Percentiles rank a stretch among this genome's conserved stretches.
Evolutionary conservation across 2,797 vertebrate species (phyloP).

Genomic region (Brotula barbata): DNA sequence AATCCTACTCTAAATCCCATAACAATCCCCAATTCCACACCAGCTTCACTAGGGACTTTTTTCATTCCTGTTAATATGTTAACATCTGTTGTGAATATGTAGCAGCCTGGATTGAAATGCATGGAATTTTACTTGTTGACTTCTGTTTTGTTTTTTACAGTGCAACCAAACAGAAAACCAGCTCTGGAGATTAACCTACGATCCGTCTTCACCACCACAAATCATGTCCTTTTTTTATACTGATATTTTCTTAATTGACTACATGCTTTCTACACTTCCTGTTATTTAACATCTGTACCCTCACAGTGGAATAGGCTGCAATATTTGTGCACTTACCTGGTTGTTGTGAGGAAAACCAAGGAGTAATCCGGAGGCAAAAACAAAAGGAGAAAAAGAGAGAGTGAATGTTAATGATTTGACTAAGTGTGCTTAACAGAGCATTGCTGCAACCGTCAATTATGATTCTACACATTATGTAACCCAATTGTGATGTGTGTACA

Average conservation of each 20-base stretch:
- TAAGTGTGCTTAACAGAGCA: too few relatives aligned
- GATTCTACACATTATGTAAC: too few relatives aligned
- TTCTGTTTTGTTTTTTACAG: conserved; percentile 36
- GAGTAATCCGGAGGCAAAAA: conserved; percentile 27
- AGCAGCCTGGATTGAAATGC: background rate
- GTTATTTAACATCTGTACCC: conserved; percentile 29
- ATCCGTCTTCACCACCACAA: conserved; percentile 35
- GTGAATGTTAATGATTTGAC: conserved; percentile 3
- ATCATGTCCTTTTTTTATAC: conserved; percentile 38
- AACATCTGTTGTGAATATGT: background rate
- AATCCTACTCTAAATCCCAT: background rate
- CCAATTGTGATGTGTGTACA: too few relatives aligned
- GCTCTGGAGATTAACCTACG: conserved; percentile 47
- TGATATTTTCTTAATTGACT: conserved; percentile 54
- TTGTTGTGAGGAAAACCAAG: conserved; percentile 11
- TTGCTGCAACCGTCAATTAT: too few relatives aligned
- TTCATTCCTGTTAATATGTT: background rate
- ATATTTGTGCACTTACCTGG: conserved; percentile 70
- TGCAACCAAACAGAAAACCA: conserved; percentile 1
- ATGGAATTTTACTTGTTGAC: conserved; percentile 3
- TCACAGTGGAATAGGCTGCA: conserved; percentile 15
- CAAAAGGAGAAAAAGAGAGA: conserved; percentile 8
- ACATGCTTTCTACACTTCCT: conserved; percentile 18
- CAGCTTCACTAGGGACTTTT: background rate
- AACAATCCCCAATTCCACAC: background rate